Percentiles rank a stretch among this genome's conserved stretches.
phyloP scores from a whole-genome alignment of 2,113 vertebrate species.

The Phaethon lepturus region DNA sequence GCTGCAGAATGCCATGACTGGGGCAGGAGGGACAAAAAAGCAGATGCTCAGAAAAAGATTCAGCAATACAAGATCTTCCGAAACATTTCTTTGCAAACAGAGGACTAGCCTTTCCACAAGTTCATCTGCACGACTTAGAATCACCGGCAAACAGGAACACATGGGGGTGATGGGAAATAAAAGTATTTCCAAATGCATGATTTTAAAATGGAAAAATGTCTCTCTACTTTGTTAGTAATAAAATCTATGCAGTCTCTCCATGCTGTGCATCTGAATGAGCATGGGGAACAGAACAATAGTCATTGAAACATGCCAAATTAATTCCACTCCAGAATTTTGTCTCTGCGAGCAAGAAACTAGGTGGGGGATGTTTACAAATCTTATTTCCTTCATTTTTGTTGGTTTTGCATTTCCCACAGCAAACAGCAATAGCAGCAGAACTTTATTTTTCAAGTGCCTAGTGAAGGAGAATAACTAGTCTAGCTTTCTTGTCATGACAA shows the following conservation, averaged over 20 bases:
- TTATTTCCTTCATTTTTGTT: slow-evolving; percentile 2
- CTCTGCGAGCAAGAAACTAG: background rate
- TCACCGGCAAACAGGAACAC: background rate
- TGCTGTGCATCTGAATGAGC: background rate
- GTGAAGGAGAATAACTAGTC: background rate
- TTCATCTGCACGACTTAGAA: background rate
- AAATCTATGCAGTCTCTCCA: slow-evolving; percentile 4
- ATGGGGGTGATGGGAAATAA: background rate
- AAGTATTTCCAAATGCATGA: background rate
- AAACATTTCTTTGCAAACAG: background rate
- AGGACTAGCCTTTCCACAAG: background rate
- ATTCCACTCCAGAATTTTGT: slow-evolving; percentile 7
- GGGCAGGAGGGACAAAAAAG: background rate
- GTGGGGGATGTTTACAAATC: background rate
- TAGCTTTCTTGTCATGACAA: background rate
- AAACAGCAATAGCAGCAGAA: background rate
- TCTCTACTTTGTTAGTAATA: background rate
- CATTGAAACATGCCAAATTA: slow-evolving; percentile 13
- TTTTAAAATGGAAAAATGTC: background rate
- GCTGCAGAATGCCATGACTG: background rate
- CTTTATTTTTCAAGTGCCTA: background rate
- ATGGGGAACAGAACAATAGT: background rate
- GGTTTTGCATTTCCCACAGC: background rate
- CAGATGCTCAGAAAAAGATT: background rate
- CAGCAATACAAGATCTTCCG: background rate